Evolutionary conservation across 2,888 invertebrate genomes (phyloP).

Genomic region (Cabera pusaria): DNA sequence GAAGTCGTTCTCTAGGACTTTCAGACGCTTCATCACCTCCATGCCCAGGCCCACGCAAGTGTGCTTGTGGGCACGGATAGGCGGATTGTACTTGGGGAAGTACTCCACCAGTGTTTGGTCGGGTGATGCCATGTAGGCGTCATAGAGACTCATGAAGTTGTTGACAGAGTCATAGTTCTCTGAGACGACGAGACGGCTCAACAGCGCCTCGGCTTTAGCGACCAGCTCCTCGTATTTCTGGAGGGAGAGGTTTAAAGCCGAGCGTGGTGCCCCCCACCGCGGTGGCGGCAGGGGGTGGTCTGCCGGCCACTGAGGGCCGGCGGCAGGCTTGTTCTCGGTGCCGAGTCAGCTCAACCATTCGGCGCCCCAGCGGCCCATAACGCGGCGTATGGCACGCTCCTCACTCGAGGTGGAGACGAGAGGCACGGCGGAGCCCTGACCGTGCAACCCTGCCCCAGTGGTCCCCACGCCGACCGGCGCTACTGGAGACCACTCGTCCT

Average conservation of each 20-base stretch:
- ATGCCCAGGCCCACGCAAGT: constrained; percentile 96
- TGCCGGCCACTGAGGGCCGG: constrained; percentile 67
- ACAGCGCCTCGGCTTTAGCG: constrained; percentile 90
- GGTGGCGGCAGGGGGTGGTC: constrained; percentile 76
- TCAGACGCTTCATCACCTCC: constrained; percentile 89
- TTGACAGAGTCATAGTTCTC: constrained; percentile 96
- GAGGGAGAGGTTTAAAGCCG: constrained; percentile 88
- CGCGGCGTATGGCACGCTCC: constrained; percentile 75
- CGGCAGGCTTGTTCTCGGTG: constrained; percentile 57
- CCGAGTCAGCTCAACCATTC: constrained; percentile 99
- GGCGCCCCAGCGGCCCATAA: constrained; percentile 94
- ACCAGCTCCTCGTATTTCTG: constrained; percentile 92
- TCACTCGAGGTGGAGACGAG: constrained; percentile 68
- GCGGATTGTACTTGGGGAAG: constrained; percentile 92
- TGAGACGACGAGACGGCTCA: constrained; percentile 92
- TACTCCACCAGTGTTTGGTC: constrained; percentile 88
- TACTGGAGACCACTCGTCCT: constrained; percentile 76
- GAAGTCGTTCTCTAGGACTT: constrained; percentile 84
- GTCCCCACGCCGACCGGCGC: constrained; percentile 67
- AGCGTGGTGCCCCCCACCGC: constrained; percentile 75
- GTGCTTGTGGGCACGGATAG: constrained; percentile 92
- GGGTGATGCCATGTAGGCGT: constrained; percentile 86
- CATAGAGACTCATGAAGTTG: constrained; percentile 89
- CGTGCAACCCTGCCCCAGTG: constrained; percentile 60
- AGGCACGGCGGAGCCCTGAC: constrained; percentile 50